Evolutionary conservation across 2,888 invertebrate genomes (phyloP), one percentile per base, ranked within the genome.

Genomic region (Eupithecia inturbata): DNA sequence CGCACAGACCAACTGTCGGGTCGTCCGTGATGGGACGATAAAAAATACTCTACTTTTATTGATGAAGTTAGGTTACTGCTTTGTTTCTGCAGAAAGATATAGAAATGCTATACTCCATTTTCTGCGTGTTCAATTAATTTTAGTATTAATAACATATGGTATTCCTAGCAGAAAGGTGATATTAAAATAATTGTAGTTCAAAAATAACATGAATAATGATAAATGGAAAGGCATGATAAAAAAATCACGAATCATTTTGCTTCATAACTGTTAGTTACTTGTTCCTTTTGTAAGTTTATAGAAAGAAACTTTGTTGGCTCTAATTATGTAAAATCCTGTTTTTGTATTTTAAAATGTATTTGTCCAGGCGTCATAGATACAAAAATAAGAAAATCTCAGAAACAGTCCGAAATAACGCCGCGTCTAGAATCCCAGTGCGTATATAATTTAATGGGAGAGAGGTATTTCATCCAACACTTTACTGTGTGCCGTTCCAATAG

Each of bases 381-480:
- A 12, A 39, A 39, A 3, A 12, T 60, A n/a, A 14, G 6, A 28
- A 26, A 14, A 60, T 3, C 26, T 28, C 5, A 28, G 14, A 60
- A 60, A 28, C 28, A 60, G 49, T 49, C n/a, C n/a, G 2, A 33
- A n/a, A 60, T 26, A 41, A 5, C 33, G 49, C 39, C 41, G 26
- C 75, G 64, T 75, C 53, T 62, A 39, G 19, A 6, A 10, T 14
- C 45, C 22, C 64, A 78, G 75, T 79, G 78, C 68, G 72, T 75
- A 39, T n/a, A 71, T 78, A 77, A 78, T 78, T 72, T 73, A 78
- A 81, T n/a, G n/a, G n/a, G 68, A 68, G 71, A 79, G 75, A 22
- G 22, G 75, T 78, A 81, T 84, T 83, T 82, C 79, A 84, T 82
- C 84, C 82, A 84, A 79, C 81, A 82, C 78, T 77, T 80, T 33